A percentile compares a stretch with the other conserved stretches of the same genome.
Conservation (phyloP, 2,888 invertebrate species). For the Drosophila rellima region DNA sequence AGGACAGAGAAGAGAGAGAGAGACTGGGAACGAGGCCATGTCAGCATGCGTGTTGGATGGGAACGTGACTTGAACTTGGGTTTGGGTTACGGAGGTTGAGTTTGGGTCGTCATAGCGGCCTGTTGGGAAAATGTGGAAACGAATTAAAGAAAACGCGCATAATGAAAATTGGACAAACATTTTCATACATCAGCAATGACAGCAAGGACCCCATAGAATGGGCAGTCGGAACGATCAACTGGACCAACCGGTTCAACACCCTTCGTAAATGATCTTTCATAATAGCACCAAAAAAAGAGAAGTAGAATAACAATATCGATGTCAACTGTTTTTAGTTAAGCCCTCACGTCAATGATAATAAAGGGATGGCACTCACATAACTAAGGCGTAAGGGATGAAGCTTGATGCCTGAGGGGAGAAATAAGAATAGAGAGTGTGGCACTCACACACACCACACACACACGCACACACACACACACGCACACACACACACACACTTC, state of each 20-base stretch:
- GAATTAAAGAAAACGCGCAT: conserved; percentile 67
- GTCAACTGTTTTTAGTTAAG: conserved; percentile 59
- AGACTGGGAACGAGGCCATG: conserved; percentile 20
- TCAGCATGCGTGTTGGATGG: conserved; percentile 63
- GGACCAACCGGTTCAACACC: conserved; percentile 47
- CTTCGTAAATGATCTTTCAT: conserved; percentile 40
- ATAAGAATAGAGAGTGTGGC: not conserved
- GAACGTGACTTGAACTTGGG: conserved; percentile 60
- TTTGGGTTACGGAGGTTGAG: conserved; percentile 14
- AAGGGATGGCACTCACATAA: conserved; percentile 53
- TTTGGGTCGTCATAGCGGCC: too few relatives aligned
- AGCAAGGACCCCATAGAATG: conserved; percentile 34
- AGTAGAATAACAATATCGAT: conserved; percentile 66
- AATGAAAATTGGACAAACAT: conserved; percentile 56
- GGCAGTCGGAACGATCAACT: conserved; percentile 32
- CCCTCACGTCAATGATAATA: conserved; percentile 65
- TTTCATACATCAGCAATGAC: conserved; percentile 43
- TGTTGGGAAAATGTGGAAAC: conserved; percentile 44
- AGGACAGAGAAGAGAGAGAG: conserved; percentile 1
- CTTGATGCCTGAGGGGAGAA: not conserved
- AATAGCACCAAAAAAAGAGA: not conserved
- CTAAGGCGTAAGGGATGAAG: conserved; percentile 38
- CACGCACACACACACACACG: not conserved
- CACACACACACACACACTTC: conserved; percentile 7
- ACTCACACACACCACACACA: not conserved